Conservation (phyloP, 2,888 invertebrate genomes). For the Pediacus dermestoides region DNA sequence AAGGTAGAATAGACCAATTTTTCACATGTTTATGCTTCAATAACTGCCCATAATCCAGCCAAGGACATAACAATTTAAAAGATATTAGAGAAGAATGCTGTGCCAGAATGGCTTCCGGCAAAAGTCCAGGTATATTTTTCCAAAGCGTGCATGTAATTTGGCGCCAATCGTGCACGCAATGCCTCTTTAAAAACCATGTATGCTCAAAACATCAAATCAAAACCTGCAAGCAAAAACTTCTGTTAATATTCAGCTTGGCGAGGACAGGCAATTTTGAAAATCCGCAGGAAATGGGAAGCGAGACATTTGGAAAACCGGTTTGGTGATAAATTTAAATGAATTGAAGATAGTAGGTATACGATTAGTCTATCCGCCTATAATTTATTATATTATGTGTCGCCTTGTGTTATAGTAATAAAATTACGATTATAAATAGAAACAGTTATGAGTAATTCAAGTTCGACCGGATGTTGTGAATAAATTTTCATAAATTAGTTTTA, state of each 20-base stretch:
- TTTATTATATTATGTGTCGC: too few relatives aligned
- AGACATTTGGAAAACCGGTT: too few relatives aligned
- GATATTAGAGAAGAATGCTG: constrained; percentile 35
- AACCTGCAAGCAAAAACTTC: too few relatives aligned
- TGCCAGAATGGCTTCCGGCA: constrained; percentile 33
- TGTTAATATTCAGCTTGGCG: too few relatives aligned
- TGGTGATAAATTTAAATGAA: too few relatives aligned
- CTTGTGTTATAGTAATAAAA: constrained; percentile 4
- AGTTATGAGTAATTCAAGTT: constrained; percentile 6
- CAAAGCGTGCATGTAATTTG: constrained; percentile 23
- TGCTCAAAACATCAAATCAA: too few relatives aligned
- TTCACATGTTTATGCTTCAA: constrained; percentile 28
- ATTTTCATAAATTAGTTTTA: constrained; percentile 3
- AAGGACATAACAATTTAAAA: constrained; percentile 38
- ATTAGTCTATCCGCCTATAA: too few relatives aligned
- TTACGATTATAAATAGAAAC: constrained; percentile 5
- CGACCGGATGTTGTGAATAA: constrained; percentile 3
- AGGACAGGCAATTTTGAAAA: too few relatives aligned
- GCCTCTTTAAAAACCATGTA: too few relatives aligned
- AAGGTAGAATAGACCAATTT: constrained; percentile 26
- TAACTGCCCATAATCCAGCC: constrained; percentile 28
- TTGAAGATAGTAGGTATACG: too few relatives aligned
- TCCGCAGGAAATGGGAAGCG: too few relatives aligned
- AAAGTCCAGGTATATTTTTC: constrained; percentile 28
- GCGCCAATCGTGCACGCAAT: constrained; percentile 32